Conservation (phyloP, 2,888 invertebrate genomes). For the Phengaris arion region DNA sequence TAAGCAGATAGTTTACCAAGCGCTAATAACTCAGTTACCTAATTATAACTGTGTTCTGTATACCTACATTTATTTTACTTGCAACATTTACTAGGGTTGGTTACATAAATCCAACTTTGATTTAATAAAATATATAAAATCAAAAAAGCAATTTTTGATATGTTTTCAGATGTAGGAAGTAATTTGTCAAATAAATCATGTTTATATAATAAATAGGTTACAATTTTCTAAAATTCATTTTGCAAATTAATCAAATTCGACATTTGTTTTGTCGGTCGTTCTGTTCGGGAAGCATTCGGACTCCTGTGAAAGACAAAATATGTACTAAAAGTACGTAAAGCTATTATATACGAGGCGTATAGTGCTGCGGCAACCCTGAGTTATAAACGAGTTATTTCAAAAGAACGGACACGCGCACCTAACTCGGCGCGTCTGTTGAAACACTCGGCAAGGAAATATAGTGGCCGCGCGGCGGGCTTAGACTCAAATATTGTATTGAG, state of each 20-base stretch:
- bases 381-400: conserved; percentile 26
- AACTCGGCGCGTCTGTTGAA: conserved; percentile 25
- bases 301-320: too few species aligned
- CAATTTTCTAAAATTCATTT: too few species aligned
- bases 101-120: neutral
- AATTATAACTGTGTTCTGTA: conserved; percentile 24
- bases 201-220: too few species aligned
- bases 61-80: conserved; percentile 6
- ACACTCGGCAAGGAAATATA: conserved; percentile 16
- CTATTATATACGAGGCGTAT: too few species aligned
- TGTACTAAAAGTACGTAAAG: too few species aligned
- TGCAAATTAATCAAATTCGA: too few species aligned
- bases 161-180: too few species aligned
- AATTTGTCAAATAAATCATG: too few species aligned
- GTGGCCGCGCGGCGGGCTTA: neutral
- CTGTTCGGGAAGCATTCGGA: too few species aligned
- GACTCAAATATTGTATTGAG: neutral
- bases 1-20: conserved; percentile 6
- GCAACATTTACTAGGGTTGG: conserved; percentile 19
- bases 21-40: conserved; percentile 14
- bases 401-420: conserved; percentile 29
- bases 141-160: too few species aligned
- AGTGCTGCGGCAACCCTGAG: conserved; percentile 1
- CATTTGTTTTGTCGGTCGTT: too few species aligned
- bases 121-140: neutral